Percentiles rank a stretch among this genome's conserved stretches.
Evolutionary conservation across 2,888 invertebrate genomes (phyloP).

Genomic region (Elgonia sp.): DNA sequence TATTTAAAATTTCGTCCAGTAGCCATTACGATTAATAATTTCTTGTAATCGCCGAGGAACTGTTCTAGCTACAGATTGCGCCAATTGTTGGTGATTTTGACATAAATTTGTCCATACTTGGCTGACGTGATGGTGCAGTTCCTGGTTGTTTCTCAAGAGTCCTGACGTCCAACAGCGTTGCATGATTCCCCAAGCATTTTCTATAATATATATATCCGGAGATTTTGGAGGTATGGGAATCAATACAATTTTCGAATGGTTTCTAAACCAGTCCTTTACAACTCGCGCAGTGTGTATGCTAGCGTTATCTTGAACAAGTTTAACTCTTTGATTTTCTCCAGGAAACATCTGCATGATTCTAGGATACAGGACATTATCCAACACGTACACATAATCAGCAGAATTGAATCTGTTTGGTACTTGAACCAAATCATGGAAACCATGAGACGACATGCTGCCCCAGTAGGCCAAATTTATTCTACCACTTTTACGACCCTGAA

Average conservation of each 20-base stretch:
- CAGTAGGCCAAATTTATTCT: slow-evolving; percentile 19
- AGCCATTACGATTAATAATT: no score
- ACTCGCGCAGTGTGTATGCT: not conserved
- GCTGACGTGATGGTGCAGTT: not conserved
- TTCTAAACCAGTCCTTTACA: not conserved
- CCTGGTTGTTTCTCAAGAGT: not conserved
- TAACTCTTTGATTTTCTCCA: not conserved
- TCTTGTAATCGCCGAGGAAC: no score
- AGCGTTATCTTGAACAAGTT: slow-evolving; percentile 12
- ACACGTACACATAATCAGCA: no score
- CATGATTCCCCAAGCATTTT: slow-evolving; percentile 21
- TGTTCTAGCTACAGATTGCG: no score
- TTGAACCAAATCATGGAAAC: not conserved
- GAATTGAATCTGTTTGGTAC: slow-evolving; percentile 13
- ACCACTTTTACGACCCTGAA: slow-evolving; percentile 2
- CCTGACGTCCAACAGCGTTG: not conserved
- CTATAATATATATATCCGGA: slow-evolving; percentile 14
- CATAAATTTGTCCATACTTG: no score
- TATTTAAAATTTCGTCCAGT: no score
- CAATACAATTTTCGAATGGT: not conserved
- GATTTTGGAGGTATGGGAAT: slow-evolving; percentile 7
- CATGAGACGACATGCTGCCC: not conserved
- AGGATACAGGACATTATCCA: not conserved
- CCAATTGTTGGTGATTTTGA: no score
- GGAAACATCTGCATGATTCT: slow-evolving; percentile 3